Conservation (phyloP, 2,888 invertebrate species). For the Limnephilus rhombicus region DNA sequence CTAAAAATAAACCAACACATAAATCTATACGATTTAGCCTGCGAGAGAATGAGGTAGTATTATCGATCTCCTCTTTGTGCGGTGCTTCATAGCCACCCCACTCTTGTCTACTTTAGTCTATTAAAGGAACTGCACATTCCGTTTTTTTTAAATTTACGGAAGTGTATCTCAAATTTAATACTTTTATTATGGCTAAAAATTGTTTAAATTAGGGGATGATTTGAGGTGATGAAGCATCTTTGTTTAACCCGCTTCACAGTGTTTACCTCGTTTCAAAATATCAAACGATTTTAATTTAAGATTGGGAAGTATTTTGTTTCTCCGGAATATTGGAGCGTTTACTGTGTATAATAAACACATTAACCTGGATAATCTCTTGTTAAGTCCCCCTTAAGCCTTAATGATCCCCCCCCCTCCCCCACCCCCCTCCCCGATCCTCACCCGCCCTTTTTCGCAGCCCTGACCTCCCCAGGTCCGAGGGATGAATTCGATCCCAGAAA, state of each 20-base stretch:
- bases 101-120: too few relatives aligned
- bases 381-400: background rate
- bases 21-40: too few relatives aligned
- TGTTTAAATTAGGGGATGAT: background rate
- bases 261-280: background rate
- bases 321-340: background rate
- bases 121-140: too few relatives aligned
- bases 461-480: background rate
- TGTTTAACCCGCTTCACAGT: background rate
- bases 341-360: slow-evolving; percentile 38
- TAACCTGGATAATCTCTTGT: slow-evolving; percentile 24
- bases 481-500: slow-evolving; percentile 33
- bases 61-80: too few relatives aligned
- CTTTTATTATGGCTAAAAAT: background rate
- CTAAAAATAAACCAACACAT: too few relatives aligned
- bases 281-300: slow-evolving; percentile 22
- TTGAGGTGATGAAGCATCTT: background rate
- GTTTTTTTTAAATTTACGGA: background rate
- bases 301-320: slow-evolving; percentile 19
- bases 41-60: too few relatives aligned
- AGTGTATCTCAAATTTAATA: background rate
- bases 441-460: background rate
- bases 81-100: too few relatives aligned
- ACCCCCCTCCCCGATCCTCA: background rate
- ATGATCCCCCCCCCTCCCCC: background rate